Evolutionary conservation across 2,888 invertebrate genomes (phyloP).

Genomic region (Cabera pusaria): DNA sequence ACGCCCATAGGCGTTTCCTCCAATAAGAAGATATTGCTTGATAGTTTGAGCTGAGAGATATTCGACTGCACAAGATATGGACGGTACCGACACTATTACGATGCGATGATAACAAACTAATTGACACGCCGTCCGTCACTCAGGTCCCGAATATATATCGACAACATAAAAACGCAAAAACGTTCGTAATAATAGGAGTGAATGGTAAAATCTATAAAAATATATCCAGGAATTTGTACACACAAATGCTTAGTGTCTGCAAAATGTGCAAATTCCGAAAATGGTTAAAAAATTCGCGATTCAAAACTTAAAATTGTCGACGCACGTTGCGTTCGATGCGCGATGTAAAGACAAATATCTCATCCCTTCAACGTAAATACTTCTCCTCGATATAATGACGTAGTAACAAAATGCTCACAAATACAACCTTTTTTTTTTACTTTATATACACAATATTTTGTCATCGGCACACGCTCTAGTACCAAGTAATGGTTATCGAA

Average conservation of each 20-base stretch:
- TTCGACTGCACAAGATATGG: constrained; percentile 34
- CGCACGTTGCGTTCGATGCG: constrained; percentile 26
- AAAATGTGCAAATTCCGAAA: constrained; percentile 54
- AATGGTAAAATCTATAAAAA: constrained; percentile 57
- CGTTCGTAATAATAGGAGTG: constrained; percentile 14
- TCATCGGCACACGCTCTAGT: constrained; percentile 4
- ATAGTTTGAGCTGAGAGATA: constrained; percentile 39
- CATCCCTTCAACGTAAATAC: constrained; percentile 54
- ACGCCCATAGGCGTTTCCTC: constrained; percentile 19
- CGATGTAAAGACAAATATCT: constrained; percentile 50
- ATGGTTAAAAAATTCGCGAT: constrained; percentile 35
- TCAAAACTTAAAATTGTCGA: constrained; percentile 20
- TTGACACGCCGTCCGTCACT: constrained; percentile 35
- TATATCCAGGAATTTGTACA: constrained; percentile 51
- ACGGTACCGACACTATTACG: constrained; percentile 33
- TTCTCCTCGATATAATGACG: constrained; percentile 57
- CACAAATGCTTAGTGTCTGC: constrained; percentile 45
- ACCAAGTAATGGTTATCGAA: too few species aligned
- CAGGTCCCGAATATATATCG: constrained; percentile 40
- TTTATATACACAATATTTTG: constrained; percentile 31
- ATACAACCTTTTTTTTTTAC: constrained; percentile 72
- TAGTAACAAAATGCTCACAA: constrained; percentile 65
- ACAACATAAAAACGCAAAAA: constrained; percentile 37
- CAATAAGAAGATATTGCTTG: constrained; percentile 39
- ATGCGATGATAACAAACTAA: constrained; percentile 29